phyloP scores from a whole-genome alignment of 2,797 vertebrate genomes.

The Ceyx erithaca region DNA sequence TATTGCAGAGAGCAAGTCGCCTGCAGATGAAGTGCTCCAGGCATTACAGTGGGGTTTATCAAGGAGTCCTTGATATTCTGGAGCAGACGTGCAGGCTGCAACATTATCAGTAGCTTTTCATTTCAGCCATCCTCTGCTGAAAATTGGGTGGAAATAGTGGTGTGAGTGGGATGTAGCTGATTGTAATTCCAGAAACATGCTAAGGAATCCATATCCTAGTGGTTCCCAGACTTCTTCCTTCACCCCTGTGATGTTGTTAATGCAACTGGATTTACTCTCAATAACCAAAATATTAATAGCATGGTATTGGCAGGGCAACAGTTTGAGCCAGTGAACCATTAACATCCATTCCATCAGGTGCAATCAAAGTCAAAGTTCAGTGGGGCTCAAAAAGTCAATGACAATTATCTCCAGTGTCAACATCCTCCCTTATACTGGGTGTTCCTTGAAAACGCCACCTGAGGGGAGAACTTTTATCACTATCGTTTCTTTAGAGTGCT shows the following conservation, averaged over 20 bases:
- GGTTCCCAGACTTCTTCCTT: not conserved
- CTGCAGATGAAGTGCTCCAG: constrained; percentile 67
- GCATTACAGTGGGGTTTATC: constrained; percentile 65
- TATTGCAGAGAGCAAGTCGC: constrained; percentile 69
- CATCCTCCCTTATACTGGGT: not conserved
- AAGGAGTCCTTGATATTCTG: constrained; percentile 66
- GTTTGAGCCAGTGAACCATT: not conserved
- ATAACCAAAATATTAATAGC: not conserved
- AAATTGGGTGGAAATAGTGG: not conserved
- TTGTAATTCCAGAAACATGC: not conserved
- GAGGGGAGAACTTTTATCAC: not conserved
- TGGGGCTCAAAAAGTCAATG: not conserved
- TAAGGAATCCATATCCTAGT: not conserved
- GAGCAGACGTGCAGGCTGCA: not conserved
- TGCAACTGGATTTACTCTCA: not conserved
- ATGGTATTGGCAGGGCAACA: not conserved
- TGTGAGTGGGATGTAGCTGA: not conserved
- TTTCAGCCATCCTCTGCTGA: not conserved
- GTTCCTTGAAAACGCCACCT: not conserved
- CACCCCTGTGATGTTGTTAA: not conserved
- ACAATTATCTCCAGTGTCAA: not conserved
- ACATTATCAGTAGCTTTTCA: constrained; percentile 24
- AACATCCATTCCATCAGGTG: not conserved
- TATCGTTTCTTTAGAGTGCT: not conserved
- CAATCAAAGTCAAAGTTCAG: constrained; percentile 12